phyloP scores from a whole-genome alignment of 1,140 invertebrate species.

The Drosophila baimaii region DNA sequence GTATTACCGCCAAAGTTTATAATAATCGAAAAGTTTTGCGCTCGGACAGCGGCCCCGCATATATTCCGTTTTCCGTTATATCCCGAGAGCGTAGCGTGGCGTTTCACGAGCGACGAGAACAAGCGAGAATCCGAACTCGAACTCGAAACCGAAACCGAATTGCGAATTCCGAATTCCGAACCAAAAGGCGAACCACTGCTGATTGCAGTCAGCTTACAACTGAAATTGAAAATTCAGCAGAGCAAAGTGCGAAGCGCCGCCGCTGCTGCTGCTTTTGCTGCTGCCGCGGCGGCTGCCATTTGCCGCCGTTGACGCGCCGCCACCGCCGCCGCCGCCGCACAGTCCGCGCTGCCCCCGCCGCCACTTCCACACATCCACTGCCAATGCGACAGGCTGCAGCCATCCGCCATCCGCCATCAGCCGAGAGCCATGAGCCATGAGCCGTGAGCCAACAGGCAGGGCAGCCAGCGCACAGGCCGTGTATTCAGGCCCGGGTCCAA shows the following conservation, averaged over 20 bases:
- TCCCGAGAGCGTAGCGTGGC: conserved; percentile 32
- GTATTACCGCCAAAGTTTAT: conserved; percentile 49
- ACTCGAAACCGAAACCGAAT: conserved; percentile 53
- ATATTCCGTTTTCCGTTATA: conserved; percentile 32
- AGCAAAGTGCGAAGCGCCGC: conserved; percentile 83
- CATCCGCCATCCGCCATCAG: conserved; percentile 62
- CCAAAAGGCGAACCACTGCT: conserved; percentile 79
- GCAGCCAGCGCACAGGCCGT: conserved; percentile 38
- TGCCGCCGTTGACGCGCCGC: conserved; percentile 50
- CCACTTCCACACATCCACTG: conserved; percentile 17
- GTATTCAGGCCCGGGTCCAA: conserved; percentile 50
- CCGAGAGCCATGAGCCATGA: conserved; percentile 40
- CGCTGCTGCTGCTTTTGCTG: conserved; percentile 28
- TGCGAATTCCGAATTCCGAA: conserved; percentile 49
- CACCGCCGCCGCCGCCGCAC: conserved; percentile 48
- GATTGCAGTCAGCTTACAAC: conserved; percentile 84
- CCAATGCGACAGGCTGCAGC: conserved; percentile 68
- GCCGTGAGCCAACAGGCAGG: conserved; percentile 32
- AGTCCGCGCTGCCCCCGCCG: conserved; percentile 20
- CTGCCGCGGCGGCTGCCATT: conserved; percentile 35
- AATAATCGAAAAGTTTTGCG: conserved; percentile 41
- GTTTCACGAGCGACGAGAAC: conserved; percentile 34
- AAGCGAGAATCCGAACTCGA: conserved; percentile 34
- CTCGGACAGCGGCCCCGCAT: conserved; percentile 56
- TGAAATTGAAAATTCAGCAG: conserved; percentile 84